Base-by-base conservation (phyloP, 2,888 invertebrate genomes). In the Ennomos erosarius region DNA sequence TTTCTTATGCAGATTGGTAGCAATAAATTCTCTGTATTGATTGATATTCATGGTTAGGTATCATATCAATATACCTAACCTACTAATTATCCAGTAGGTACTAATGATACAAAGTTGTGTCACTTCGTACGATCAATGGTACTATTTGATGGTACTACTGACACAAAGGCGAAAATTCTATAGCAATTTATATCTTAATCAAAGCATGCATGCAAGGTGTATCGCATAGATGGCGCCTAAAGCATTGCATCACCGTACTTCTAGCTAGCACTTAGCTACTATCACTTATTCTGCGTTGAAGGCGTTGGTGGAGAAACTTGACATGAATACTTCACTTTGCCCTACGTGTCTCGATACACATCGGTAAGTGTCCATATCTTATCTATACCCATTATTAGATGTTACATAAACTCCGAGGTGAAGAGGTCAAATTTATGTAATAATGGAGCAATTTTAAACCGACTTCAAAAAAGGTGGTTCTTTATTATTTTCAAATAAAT, bases 281-380 rank as follows among this genome's bases (percentile, higher is more conserved):
- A 4, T 26, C 4, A 26, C 5, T 6, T 26, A 26, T 5, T 26
- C 26, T 26, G 26, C 26, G 26, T 26, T 26, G n/a, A 35, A 44
- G 48, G 26, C 26, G 26, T 26, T 26, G n/a, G 38, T 48, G 48
- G 33, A 10, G 58, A 39, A 58, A 53, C 49, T 44, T 52, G 49
- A 36, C 53, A 53, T 53, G 44, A 44, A 49, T 58, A 48, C 38
- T 44, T 52, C 42, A 37, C 39, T 38, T 48, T 42, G 42, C 44
- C 43, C 49, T 47, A 52, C 57, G 42, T 47, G 42, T 47, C 38
- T 46, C 52, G 52, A 52, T 58, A 47, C 16, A 58, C 52, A 48
- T 58, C 43, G 36, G 42, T 43, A 42, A 45, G 36, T 52, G 37
- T 46, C n/a, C 34, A 46, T 16, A 3, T 48, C 50, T 33, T 16